These are phyloP conservation scores for Altica lythri DNA, from an alignment of 2,888 invertebrate genomes.

Conservation along the genomic window DNA sequence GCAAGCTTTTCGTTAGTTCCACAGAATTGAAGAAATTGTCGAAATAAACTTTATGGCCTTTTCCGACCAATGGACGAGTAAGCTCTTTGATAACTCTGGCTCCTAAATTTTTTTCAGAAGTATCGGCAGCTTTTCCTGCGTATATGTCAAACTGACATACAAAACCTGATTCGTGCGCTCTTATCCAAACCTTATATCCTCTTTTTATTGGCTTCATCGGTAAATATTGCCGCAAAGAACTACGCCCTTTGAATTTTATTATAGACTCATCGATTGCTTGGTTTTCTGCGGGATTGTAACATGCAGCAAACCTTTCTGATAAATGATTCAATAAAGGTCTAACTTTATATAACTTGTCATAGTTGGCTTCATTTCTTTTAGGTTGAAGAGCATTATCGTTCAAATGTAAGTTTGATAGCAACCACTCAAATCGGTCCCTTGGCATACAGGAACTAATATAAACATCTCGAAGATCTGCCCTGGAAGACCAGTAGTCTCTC, in stretches of 20 bases:
- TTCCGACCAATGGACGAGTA: slow-evolving; percentile 25
- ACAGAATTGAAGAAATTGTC: slow-evolving; percentile 37
- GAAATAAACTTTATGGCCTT: slow-evolving; percentile 32
- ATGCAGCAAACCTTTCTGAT: background rate
- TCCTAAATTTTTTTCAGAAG: slow-evolving; percentile 30
- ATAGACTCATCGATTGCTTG: slow-evolving; percentile 38
- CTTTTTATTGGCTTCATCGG: slow-evolving; percentile 47
- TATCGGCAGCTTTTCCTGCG: slow-evolving; percentile 33
- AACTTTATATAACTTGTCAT: slow-evolving; percentile 42
- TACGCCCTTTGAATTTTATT: slow-evolving; percentile 37
- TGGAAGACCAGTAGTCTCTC: slow-evolving; percentile 23
- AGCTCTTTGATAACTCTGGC: slow-evolving; percentile 30
- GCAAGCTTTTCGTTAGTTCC: slow-evolving; percentile 15
- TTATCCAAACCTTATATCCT: slow-evolving; percentile 44
- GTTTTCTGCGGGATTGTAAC: slow-evolving; percentile 18
- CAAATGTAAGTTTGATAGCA: slow-evolving; percentile 33
- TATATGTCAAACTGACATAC: slow-evolving; percentile 39
- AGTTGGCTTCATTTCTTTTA: slow-evolving; percentile 32
- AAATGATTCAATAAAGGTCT: slow-evolving; percentile 32
- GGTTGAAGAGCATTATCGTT: too few relatives aligned
- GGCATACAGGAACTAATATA: slow-evolving; percentile 13
- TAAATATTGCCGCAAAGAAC: slow-evolving; percentile 43
- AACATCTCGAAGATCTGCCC: slow-evolving; percentile 20
- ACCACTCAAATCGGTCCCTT: slow-evolving; percentile 17
- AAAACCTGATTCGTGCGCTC: slow-evolving; percentile 33